A percentile compares a stretch with the other conserved stretches of the same genome.
phyloP scores from a whole-genome alignment of 2,888 invertebrate genomes.

The Lasius platythorax region DNA sequence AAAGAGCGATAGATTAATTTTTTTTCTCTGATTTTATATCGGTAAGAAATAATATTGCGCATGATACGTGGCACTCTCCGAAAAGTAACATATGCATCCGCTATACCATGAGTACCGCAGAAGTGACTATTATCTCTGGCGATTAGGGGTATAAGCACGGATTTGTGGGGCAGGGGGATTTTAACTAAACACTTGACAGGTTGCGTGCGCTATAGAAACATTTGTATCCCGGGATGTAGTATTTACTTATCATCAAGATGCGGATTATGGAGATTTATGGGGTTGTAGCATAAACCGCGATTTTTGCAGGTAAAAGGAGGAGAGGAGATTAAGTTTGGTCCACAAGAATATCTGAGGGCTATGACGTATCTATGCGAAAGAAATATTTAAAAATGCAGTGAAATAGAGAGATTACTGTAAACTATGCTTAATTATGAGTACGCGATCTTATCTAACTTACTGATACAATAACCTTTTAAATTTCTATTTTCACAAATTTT shows the following conservation, averaged over 20 bases:
- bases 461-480: background rate
- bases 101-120: conserved; percentile 49
- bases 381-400: background rate
- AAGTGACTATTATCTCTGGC: conserved; percentile 62
- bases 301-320: background rate
- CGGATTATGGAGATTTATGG: conserved; percentile 56
- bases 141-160: conserved; percentile 75
- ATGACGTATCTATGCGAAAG: background rate
- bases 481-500: background rate
- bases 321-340: background rate
- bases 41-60: conserved; percentile 54
- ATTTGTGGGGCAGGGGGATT: conserved; percentile 57
- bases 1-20: background rate
- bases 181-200: conserved; percentile 81
- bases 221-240: conserved; percentile 62
- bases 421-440: background rate
- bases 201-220: conserved; percentile 80
- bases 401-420: background rate
- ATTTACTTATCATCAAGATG: conserved; percentile 51
- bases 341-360: background rate
- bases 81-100: conserved; percentile 73
- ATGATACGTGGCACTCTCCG: conserved; percentile 17
- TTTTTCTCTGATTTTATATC: background rate
- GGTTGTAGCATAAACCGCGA: background rate
- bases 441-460: background rate